Percentiles rank a stretch among this genome's conserved stretches.
These are phyloP conservation scores for Cosmopolites sordidus DNA, from an alignment of 2,888 invertebrate genomes.

Conservation along the genomic window DNA sequence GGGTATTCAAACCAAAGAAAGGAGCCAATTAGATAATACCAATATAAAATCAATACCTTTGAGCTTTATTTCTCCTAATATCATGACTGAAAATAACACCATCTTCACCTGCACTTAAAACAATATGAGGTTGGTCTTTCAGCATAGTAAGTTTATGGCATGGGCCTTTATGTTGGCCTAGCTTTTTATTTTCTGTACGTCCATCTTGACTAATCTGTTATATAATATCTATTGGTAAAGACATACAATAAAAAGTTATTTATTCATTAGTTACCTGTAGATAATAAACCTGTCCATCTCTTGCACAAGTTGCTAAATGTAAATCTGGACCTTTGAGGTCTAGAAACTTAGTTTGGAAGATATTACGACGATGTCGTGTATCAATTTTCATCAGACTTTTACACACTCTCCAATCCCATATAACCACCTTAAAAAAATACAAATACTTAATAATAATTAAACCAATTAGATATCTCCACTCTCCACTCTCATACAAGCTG, in stretches of 20 bases:
- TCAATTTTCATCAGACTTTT: slow-evolving; percentile 62
- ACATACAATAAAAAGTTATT: too few species aligned
- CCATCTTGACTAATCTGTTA: slow-evolving; percentile 49
- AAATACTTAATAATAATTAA: neutral
- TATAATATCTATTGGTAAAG: neutral
- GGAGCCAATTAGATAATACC: neutral
- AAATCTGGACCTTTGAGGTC: slow-evolving; percentile 67
- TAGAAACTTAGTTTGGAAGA: slow-evolving; percentile 89
- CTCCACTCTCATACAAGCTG: too few species aligned
- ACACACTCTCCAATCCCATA: slow-evolving; percentile 89
- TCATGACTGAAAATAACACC: slow-evolving; percentile 77
- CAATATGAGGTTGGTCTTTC: slow-evolving; percentile 68
- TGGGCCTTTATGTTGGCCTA: slow-evolving; percentile 67
- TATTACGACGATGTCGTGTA: slow-evolving; percentile 82
- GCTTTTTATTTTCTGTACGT: slow-evolving; percentile 51
- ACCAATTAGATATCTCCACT: too few species aligned
- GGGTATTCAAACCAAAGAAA: too few species aligned
- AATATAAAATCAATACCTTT: slow-evolving; percentile 38
- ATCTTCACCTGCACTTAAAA: slow-evolving; percentile 88
- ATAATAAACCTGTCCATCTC: slow-evolving; percentile 77
- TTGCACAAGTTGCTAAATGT: slow-evolving; percentile 81
- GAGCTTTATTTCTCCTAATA: slow-evolving; percentile 65
- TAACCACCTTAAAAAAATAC: slow-evolving; percentile 53
- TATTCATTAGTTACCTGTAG: slow-evolving; percentile 13
- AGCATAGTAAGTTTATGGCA: slow-evolving; percentile 83